Evolutionary conservation across 2,113 vertebrate species (phyloP).

Genomic region (Psilopogon haemacephalus): DNA sequence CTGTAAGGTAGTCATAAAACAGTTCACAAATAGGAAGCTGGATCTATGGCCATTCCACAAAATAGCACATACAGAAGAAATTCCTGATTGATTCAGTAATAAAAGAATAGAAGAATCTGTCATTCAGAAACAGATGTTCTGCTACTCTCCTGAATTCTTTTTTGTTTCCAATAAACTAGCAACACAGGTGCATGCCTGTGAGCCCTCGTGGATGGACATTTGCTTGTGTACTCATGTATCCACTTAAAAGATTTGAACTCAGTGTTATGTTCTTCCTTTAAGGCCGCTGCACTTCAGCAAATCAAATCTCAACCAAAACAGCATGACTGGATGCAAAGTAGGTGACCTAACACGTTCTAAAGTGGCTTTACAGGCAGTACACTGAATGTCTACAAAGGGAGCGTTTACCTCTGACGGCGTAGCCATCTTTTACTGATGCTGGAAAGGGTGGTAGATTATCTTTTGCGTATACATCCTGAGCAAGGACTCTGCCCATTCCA

Average conservation of each 20-base stretch:
- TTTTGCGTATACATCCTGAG: conserved; percentile 99
- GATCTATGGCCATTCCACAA: not conserved
- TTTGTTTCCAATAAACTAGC: not conserved
- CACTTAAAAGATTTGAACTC: not conserved
- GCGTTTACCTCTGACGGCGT: conserved; percentile 93
- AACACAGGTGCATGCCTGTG: not conserved
- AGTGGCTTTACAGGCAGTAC: not conserved
- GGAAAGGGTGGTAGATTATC: conserved; percentile 98
- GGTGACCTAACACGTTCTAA: not conserved
- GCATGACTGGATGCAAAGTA: not conserved
- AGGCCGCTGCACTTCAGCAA: not conserved
- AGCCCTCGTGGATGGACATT: not conserved
- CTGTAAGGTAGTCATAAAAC: not conserved
- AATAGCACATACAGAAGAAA: not conserved
- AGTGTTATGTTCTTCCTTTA: not conserved
- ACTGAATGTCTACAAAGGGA: not conserved
- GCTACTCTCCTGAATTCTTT: not conserved
- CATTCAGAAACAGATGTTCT: not conserved
- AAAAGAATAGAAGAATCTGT: not conserved
- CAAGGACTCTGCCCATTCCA: conserved; percentile 98
- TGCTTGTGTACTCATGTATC: rapidly evolving
- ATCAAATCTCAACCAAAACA: not conserved
- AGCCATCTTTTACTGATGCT: conserved; percentile 98
- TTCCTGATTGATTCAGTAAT: not conserved
- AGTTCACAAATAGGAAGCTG: not conserved